Evolutionary conservation across 2,888 invertebrate species (phyloP).

Genomic region (Formica aserva): DNA sequence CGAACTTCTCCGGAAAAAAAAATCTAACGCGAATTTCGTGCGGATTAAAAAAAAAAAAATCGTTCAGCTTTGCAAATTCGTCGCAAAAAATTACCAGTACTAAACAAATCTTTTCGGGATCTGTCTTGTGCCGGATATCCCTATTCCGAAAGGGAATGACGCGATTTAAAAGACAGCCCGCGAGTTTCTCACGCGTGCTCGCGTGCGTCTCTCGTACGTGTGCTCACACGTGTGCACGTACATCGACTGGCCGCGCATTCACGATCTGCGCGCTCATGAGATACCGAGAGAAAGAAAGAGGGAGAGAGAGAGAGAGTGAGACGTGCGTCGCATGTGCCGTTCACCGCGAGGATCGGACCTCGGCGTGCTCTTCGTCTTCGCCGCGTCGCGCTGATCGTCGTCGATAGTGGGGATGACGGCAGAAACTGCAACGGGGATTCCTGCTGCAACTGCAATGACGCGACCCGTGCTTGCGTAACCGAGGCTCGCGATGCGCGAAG

Average conservation of each 20-base stretch:
- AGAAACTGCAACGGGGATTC: constrained; percentile 65
- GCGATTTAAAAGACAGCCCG: constrained; percentile 36
- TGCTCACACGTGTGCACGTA: constrained; percentile 74
- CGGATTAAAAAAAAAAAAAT: neutral
- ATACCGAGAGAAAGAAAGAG: constrained; percentile 16
- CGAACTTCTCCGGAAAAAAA: neutral
- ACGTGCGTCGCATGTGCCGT: constrained; percentile 75
- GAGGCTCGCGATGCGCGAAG: constrained; percentile 4
- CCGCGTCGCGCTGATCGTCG: constrained; percentile 54
- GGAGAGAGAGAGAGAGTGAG: constrained; percentile 23
- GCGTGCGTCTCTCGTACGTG: constrained; percentile 59
- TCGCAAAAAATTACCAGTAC: neutral
- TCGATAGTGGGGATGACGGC: constrained; percentile 51
- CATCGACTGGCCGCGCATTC: constrained; percentile 67
- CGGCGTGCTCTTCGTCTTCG: constrained; percentile 62
- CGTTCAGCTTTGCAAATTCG: neutral
- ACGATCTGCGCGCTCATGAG: constrained; percentile 51
- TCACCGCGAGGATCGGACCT: constrained; percentile 60
- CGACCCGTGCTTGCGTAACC: constrained; percentile 55
- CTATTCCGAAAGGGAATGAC: constrained; percentile 17
- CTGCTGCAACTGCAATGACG: constrained; percentile 63
- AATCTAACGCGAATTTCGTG: neutral
- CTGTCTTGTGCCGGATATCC: neutral
- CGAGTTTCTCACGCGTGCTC: constrained; percentile 62
- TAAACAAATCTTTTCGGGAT: neutral